Evolutionary conservation across 1,140 invertebrate species (phyloP), one percentile per base, ranked within the genome.

Genomic region (Phenacoccus solenopsis): DNA sequence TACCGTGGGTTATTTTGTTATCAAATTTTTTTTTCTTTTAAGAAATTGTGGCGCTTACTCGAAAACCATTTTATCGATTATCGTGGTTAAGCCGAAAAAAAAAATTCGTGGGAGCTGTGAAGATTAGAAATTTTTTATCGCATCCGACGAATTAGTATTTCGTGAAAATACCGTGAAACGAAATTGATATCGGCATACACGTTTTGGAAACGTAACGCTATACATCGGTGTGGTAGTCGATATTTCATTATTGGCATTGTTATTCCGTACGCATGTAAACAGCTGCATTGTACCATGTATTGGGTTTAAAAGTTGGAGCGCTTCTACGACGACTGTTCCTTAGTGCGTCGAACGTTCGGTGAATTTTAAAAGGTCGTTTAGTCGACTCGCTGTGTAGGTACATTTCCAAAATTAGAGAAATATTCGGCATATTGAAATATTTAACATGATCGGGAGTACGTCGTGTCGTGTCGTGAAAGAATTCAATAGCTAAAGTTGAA

Each of bases 231-330:
- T 5, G 20, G 16, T 49, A 49, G 38, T 49, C 38, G 38, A 49
- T 49, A 49, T 49, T 49, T 49, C 38, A 49, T 49, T 49, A 49
- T 49, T 49, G 38, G 38, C 38, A 49, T 49, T 49, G 38, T 49
- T 49, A 49, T 49, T 49, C 38, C 20, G 38, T 49, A 49, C 38
- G 38, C 38, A 49, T 49, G 38, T 49, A 49, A 49, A 49, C 38
- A 49, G 16, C 38, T 49, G 38, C 38, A 49, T 49, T 49, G 38
- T 49, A 49, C 38, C 38, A 49, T 49, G 38, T 49, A 49, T 49
- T 49, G 38, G 16, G 38, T 49, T 49, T 49, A 49, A 49, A 49
- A 49, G 38, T 49, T 49, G 38, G 20, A 49, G 5, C 38, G 38
- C 20, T 49, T 49, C 38, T 49, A 49, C 38, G 38, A 49, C 20